Base-by-base conservation (phyloP, 2,797 vertebrate genomes). In the Adrianichthys oophorus region DNA sequence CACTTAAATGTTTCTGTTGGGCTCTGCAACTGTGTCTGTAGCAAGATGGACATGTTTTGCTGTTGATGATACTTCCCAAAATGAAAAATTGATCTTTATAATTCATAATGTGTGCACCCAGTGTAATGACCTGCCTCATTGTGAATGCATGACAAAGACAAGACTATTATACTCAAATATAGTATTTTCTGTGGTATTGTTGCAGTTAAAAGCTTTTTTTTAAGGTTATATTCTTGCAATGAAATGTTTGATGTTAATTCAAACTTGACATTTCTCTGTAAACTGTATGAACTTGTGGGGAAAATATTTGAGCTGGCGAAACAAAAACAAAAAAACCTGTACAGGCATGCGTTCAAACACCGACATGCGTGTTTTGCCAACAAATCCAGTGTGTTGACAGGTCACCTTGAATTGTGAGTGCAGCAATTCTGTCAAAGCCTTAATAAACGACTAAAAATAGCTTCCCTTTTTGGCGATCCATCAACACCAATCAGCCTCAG, bases 141-240 rank as follows among this genome's bases (percentile, higher is more conserved):
- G 87, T 90, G 84, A 88, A 86, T 87, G 88, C 91, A 91, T 90
- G 91, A 90, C 80, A 81, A 79, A 90, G 81, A 90, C 74, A 80
- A 82, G 56, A 85, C 80, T 88, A 89, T 87, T 85, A 79, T 88
- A 74, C 53, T 82, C 56, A 84, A 74, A 79, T 84, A 82, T 87
- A 80, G 66, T 86, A 75, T 90, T 78, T 74, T 90, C 71, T 84
- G 84, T 91, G 87, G 87, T 86, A 81, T 69, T 87, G 86, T 89
- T 85, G 62, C 68, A 85, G 71, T 80, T 72, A 78, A 82, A 84
- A 76, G 63, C 69, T 74, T 87, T 85, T 83, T 32, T 79, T 61
- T 75, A 60, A 68, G 73, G 66, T 87, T 84, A 76, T 72, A 76
- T 84, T 74, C 78, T 79, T 79, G 67, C 54, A 60, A 62, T 52